Conservation (phyloP, 2,113 vertebrate species). For the Epinephelus lanceolatus region DNA sequence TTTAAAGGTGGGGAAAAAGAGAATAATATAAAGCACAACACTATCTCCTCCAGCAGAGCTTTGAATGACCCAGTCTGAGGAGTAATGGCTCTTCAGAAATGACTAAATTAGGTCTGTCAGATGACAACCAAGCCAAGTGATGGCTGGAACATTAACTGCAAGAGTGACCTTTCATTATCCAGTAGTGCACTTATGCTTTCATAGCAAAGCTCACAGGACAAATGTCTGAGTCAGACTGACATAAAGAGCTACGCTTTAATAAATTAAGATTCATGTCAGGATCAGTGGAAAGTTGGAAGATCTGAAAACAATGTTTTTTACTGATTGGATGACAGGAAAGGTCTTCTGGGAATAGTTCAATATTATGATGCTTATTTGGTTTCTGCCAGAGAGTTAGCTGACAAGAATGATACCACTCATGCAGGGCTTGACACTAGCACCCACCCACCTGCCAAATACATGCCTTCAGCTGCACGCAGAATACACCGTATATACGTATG, state of each 20-base stretch:
- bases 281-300: neutral
- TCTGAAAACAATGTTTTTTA: neutral
- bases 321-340: neutral
- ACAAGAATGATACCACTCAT: neutral
- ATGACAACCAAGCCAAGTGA: constrained; percentile 15
- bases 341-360: neutral
- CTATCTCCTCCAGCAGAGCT: neutral
- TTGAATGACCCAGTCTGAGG: neutral
- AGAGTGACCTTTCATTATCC: constrained; percentile 41
- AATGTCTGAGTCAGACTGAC: neutral
- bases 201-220: constrained; percentile 22
- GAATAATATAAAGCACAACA: neutral
- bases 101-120: constrained; percentile 17
- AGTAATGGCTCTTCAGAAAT: constrained; percentile 1
- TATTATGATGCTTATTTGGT: neutral
- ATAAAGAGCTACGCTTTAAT: neutral
- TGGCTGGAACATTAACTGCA: constrained; percentile 25
- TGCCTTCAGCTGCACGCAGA: no score
- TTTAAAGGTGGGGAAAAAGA: constrained; percentile 18
- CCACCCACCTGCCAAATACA: no score
- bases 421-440: no score
- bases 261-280: constrained; percentile 14
- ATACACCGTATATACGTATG: no score
- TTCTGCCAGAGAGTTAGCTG: neutral
- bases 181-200: constrained; percentile 25